Percentiles rank a stretch among this genome's conserved stretches.
These are phyloP conservation scores for Onychostoma macrolepis DNA, from an alignment of 2,113 vertebrate species.

Conservation along the genomic window DNA sequence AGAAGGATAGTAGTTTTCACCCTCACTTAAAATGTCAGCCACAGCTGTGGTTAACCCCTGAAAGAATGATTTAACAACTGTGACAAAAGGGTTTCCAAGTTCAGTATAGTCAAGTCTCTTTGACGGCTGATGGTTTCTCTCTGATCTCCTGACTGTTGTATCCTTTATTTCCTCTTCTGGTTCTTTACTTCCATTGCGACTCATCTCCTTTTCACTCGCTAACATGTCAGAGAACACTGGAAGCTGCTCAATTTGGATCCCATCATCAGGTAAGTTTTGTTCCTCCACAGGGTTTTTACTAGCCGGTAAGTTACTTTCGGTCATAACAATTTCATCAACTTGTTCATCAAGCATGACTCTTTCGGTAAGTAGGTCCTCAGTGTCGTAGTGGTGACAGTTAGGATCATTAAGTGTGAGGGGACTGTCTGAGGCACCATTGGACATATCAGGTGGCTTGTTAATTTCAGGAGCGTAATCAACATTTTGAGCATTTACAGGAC, in stretches of 20 bases:
- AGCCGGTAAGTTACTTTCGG: neutral
- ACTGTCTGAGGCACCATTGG: neutral
- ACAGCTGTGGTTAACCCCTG: neutral
- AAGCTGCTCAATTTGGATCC: neutral
- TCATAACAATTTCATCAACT: constrained; percentile 2
- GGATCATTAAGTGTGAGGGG: neutral
- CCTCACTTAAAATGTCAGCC: neutral
- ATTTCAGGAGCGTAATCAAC: neutral
- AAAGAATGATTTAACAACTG: neutral
- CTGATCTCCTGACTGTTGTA: neutral
- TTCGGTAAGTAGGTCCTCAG: neutral
- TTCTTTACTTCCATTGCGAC: no score
- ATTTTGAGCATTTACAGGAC: neutral
- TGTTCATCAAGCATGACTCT: neutral
- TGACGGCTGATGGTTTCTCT: neutral
- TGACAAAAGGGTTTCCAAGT: neutral
- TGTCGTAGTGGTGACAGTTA: neutral
- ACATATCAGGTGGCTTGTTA: neutral
- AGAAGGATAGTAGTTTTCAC: neutral
- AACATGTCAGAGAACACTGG: neutral
- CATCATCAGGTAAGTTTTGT: neutral
- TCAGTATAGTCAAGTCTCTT: neutral
- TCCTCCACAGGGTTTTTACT: no score
- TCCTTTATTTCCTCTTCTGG: no score
- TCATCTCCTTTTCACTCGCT: neutral